A percentile compares a stretch with the other conserved stretches of the same genome.
These are phyloP conservation scores for Cottoperca gobio DNA, from an alignment of 2,797 vertebrate species.

Conservation along the genomic window DNA sequence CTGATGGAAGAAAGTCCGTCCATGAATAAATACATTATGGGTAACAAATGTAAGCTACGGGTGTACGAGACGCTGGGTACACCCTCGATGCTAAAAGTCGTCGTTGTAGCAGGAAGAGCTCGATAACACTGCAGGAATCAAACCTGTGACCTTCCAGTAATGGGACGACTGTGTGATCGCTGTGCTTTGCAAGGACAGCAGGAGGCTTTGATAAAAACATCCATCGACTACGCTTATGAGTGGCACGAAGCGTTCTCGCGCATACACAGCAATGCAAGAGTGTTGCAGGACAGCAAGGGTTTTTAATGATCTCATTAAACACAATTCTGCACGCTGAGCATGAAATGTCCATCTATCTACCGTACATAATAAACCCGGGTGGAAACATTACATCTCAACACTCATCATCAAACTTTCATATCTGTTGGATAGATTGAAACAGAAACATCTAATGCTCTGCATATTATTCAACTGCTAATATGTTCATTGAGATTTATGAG, in stretches of 20 bases:
- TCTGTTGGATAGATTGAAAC: neutral
- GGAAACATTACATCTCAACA: neutral
- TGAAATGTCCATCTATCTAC: conserved; percentile 8
- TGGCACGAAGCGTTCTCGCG: neutral
- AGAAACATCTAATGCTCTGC: neutral
- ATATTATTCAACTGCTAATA: neutral
- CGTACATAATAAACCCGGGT: neutral
- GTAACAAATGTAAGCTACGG: neutral
- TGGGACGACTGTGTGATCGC: neutral
- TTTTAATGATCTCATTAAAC: conserved; percentile 63
- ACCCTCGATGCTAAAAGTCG: neutral
- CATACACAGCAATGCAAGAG: conserved; percentile 1
- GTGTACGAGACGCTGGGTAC: neutral
- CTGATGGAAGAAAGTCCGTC: too few species aligned
- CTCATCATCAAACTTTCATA: conserved; percentile 4
- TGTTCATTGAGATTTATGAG: neutral
- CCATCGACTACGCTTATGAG: conserved; percentile 22
- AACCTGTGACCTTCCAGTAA: conserved; percentile 32
- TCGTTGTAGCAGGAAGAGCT: neutral
- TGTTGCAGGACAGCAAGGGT: conserved; percentile 6
- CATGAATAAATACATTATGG: too few species aligned
- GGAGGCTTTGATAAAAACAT: neutral
- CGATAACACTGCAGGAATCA: conserved; percentile 13
- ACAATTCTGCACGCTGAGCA: conserved; percentile 34
- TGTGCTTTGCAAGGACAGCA: conserved; percentile 10